phyloP scores from a whole-genome alignment of 1,140 invertebrate species.

The Leptinotarsa texana region DNA sequence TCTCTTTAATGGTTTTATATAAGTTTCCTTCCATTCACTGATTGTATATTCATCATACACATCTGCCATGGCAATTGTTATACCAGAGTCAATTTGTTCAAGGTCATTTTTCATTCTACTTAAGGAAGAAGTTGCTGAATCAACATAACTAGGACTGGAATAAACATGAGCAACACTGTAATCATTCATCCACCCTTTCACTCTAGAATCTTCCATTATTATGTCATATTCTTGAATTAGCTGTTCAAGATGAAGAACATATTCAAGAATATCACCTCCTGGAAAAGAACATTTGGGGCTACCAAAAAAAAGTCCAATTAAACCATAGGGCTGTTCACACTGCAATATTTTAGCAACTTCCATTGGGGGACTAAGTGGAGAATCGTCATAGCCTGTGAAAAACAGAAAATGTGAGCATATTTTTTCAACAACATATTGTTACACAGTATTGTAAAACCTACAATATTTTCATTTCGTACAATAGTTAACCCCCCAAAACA shows the following conservation, averaged over 20 bases:
- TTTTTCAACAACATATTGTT: neutral
- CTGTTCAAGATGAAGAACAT: constrained; percentile 40
- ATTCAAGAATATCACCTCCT: constrained; percentile 44
- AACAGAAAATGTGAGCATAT: too few relatives aligned
- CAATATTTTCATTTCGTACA: neutral
- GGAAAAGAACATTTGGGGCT: constrained; percentile 42
- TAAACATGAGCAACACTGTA: constrained; percentile 76
- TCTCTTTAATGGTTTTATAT: constrained; percentile 40
- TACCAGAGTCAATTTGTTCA: constrained; percentile 62
- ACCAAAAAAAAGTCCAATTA: constrained; percentile 48
- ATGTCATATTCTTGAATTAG: constrained; percentile 42
- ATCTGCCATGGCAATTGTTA: constrained; percentile 66
- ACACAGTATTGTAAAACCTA: neutral
- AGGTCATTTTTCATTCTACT: constrained; percentile 69
- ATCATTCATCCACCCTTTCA: constrained; percentile 72
- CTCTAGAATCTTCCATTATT: constrained; percentile 38
- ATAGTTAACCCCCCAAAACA: constrained; percentile 42
- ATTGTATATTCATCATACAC: constrained; percentile 76
- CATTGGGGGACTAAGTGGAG: constrained; percentile 62
- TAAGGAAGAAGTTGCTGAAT: constrained; percentile 50
- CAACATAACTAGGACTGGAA: constrained; percentile 63
- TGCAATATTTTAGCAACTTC: constrained; percentile 45
- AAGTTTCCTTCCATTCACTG: constrained; percentile 71
- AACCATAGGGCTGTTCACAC: constrained; percentile 52
- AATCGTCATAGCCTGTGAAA: constrained; percentile 56